phyloP scores from a whole-genome alignment of 2,888 invertebrate species.

The Cacoxenus indagator region DNA sequence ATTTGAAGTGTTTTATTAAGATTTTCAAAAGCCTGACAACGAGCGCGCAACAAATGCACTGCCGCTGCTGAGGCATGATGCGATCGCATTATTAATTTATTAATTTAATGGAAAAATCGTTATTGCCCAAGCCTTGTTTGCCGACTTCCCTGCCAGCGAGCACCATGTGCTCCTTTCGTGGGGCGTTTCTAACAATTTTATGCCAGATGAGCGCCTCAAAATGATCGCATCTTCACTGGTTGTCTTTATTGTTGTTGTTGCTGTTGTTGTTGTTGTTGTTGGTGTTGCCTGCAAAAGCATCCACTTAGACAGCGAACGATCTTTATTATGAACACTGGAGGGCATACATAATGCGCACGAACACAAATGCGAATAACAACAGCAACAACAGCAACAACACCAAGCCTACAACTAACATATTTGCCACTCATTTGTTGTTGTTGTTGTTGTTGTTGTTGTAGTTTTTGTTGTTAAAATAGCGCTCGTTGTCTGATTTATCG shows the following conservation, averaged over 20 bases:
- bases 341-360: slow-evolving; percentile 35
- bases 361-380: too few species aligned
- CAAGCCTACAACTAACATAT: slow-evolving; percentile 37
- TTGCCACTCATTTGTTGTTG: slow-evolving; percentile 10
- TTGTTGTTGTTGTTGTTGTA: slow-evolving; percentile 15
- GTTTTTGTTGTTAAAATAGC: too few species aligned
- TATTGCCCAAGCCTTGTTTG: slow-evolving; percentile 46
- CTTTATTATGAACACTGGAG: slow-evolving; percentile 63
- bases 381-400: slow-evolving; percentile 39
- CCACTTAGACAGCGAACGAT: slow-evolving; percentile 64
- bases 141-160: background rate
- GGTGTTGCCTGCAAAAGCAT: slow-evolving; percentile 25
- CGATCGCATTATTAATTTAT: slow-evolving; percentile 66
- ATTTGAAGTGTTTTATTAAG: slow-evolving; percentile 33
- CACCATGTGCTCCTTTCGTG: slow-evolving; percentile 8
- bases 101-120: slow-evolving; percentile 68
- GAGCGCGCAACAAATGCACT: slow-evolving; percentile 21
- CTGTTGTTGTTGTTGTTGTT: background rate
- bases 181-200: slow-evolving; percentile 68
- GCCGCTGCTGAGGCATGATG: slow-evolving; percentile 44
- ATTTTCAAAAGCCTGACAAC: slow-evolving; percentile 54
- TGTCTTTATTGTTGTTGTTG: background rate
- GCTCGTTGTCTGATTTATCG: background rate
- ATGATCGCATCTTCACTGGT: slow-evolving; percentile 56
- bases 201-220: slow-evolving; percentile 62